Evolutionary conservation across 2,888 invertebrate species (phyloP).

Genomic region (Allolobophora icterica): DNA sequence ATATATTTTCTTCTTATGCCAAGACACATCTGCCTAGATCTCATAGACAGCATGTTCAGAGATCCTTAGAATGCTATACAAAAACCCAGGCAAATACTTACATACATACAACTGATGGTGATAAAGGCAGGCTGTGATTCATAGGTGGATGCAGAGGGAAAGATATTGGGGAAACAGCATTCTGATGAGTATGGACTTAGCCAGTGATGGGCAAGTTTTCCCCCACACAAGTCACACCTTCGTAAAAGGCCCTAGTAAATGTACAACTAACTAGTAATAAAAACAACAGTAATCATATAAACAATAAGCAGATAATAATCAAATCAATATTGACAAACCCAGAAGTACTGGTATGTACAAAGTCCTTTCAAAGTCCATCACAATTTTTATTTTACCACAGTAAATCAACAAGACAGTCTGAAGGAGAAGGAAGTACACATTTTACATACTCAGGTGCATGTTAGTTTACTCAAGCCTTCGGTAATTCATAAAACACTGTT

Average conservation of each 20-base stretch:
- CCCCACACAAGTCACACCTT: not conserved
- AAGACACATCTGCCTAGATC: no score
- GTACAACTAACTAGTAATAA: not conserved
- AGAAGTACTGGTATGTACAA: not conserved
- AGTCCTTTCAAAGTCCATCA: not conserved
- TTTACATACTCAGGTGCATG: not conserved
- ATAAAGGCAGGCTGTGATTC: not conserved
- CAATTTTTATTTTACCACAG: not conserved
- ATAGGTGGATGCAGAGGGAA: not conserved
- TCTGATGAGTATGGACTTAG: not conserved
- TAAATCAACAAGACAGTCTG: not conserved
- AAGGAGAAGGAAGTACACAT: not conserved
- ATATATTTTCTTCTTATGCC: no score
- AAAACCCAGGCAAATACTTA: no score
- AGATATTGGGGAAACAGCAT: not conserved
- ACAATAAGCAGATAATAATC: not conserved
- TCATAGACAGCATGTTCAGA: no score
- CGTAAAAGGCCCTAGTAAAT: not conserved
- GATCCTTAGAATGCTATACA: no score
- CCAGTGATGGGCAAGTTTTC: not conserved
- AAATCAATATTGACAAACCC: constrained; percentile 9
- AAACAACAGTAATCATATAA: no score
- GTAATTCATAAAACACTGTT: not conserved
- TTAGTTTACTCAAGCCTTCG: not conserved
- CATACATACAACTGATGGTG: not conserved